Conservation (phyloP, 2,113 vertebrate genomes). For the Sorex fumeus region DNA sequence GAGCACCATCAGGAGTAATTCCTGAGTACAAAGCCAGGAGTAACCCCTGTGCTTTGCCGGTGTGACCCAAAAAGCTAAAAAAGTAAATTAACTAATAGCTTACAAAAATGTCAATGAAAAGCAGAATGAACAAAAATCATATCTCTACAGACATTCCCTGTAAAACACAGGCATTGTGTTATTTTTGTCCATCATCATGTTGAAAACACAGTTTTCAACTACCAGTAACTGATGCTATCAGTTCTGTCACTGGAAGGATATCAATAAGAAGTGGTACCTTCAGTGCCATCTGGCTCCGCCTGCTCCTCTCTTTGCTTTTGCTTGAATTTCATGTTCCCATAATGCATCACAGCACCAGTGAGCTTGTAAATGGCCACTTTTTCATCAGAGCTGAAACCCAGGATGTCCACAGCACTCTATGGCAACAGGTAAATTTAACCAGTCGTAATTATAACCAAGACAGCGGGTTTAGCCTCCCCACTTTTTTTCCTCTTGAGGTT, state of each 20-base stretch:
- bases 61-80: too few species aligned
- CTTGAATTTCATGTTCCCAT: conserved; percentile 94
- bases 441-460: background rate
- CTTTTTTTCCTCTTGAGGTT: background rate
- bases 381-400: conserved; percentile 92
- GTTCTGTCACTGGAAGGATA: background rate
- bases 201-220: background rate
- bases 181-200: background rate
- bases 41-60: too few species aligned
- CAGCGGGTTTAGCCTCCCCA: background rate
- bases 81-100: too few species aligned
- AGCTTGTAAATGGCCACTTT: conserved; percentile 93
- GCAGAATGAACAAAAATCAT: background rate
- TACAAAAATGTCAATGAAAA: background rate
- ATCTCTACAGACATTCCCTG: background rate
- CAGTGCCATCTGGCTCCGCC: conserved; percentile 91
- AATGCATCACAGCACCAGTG: conserved; percentile 93
- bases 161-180: background rate
- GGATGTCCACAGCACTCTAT: conserved; percentile 91
- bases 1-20: too few species aligned
- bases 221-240: background rate
- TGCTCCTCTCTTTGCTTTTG: conserved; percentile 93
- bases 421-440: conserved; percentile 51
- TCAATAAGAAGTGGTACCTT: conserved; percentile 87
- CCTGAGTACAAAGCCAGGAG: too few species aligned